phyloP scores from a whole-genome alignment of 1,140 invertebrate genomes.

The Euborellia annulipes region DNA sequence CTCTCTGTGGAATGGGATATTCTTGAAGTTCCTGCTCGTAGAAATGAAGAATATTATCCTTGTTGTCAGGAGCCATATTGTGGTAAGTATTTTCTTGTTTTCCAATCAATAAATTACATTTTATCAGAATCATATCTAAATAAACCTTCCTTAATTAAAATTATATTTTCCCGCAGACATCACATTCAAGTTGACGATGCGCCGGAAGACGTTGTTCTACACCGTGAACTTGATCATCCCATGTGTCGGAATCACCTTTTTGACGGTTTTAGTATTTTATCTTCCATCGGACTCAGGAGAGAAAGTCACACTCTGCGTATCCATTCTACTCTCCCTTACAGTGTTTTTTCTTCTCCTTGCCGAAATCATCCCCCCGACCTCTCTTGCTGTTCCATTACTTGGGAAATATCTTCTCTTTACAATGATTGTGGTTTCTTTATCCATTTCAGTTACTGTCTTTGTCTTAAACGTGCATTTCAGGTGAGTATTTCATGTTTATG shows the following conservation, averaged over 20 bases:
- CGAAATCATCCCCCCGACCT: conserved; percentile 96
- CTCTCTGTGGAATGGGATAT: conserved; percentile 94
- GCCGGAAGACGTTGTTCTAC: conserved; percentile 82
- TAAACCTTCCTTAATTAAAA: too few relatives aligned
- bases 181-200: conserved; percentile 89
- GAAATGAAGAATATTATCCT: conserved; percentile 87
- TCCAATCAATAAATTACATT: neutral
- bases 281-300: conserved; percentile 90
- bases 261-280: conserved; percentile 91
- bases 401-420: conserved; percentile 94
- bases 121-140: too few relatives aligned
- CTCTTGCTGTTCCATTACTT: conserved; percentile 88
- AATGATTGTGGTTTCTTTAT: conserved; percentile 93
- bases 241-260: conserved; percentile 79
- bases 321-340: conserved; percentile 92
- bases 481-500: conserved; percentile 36
- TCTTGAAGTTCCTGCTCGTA: conserved; percentile 64
- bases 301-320: conserved; percentile 89
- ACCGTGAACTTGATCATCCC: conserved; percentile 84
- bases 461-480: conserved; percentile 96
- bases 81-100: conserved; percentile 31
- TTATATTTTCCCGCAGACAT: conserved; percentile 47
- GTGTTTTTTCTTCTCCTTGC: conserved; percentile 96
- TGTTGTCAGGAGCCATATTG: conserved; percentile 61
- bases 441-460: conserved; percentile 92